Percentiles rank a stretch among this genome's conserved stretches.
Conservation (phyloP, 2,888 invertebrate genomes). For the Tipula confusa region DNA sequence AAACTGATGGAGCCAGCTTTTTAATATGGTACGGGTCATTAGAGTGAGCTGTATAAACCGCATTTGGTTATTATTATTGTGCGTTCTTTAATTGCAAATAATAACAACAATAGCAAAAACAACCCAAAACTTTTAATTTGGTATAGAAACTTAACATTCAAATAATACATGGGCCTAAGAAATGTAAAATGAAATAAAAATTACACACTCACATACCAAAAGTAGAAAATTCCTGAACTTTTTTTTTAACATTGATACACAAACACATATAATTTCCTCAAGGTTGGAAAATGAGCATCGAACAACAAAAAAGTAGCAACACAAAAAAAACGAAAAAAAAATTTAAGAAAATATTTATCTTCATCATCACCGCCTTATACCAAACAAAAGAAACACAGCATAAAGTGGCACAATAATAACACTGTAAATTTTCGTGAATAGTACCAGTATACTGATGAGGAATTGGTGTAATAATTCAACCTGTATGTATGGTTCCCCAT, state of each 20-base stretch:
- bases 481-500: background rate
- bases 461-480: slow-evolving; percentile 12
- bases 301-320: background rate
- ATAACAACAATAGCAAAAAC: too few relatives aligned
- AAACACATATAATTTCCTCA: background rate
- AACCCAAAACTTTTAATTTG: background rate
- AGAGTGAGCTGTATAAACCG: too few relatives aligned
- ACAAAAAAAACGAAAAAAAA: background rate
- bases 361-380: slow-evolving; percentile 7
- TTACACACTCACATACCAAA: too few relatives aligned
- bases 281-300: slow-evolving; percentile 13
- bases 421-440: background rate
- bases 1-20: too few relatives aligned
- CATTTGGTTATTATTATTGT: too few relatives aligned
- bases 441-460: background rate
- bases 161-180: background rate
- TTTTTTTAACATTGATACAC: too few relatives aligned
- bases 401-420: slow-evolving; percentile 25
- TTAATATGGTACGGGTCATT: too few relatives aligned
- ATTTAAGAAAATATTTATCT: background rate
- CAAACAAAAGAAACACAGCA: background rate
- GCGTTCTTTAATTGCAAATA: too few relatives aligned
- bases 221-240: too few relatives aligned
- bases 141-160: background rate
- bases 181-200: slow-evolving; percentile 7